Evolutionary conservation across 2,888 invertebrate species (phyloP).

Genomic region (Limnephilus rhombicus): DNA sequence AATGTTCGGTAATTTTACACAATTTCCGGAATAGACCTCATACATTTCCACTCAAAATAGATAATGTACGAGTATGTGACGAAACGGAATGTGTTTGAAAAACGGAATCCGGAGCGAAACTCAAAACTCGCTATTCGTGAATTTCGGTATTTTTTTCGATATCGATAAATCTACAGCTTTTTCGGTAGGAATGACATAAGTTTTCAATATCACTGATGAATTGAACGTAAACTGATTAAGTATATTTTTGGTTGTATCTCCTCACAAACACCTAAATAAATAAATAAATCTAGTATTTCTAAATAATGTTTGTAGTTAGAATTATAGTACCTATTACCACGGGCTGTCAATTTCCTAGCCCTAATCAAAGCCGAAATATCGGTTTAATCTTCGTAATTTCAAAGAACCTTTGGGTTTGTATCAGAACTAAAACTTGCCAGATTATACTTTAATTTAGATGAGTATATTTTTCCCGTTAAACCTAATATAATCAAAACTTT

Average conservation of each 20-base stretch:
- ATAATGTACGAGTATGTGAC: background rate
- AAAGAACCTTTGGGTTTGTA: background rate
- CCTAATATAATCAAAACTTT: background rate
- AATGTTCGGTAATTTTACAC: background rate
- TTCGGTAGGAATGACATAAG: too few species aligned
- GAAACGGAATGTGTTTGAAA: background rate
- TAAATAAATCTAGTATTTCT: too few species aligned
- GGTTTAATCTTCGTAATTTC: background rate
- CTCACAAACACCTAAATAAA: too few species aligned
- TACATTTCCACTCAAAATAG: background rate
- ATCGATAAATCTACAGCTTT: too few species aligned
- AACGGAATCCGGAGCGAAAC: too few species aligned
- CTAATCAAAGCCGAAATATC: background rate
- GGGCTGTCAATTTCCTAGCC: background rate
- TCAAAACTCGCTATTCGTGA: too few species aligned
- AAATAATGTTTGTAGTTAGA: too few species aligned
- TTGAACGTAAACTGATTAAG: too few species aligned
- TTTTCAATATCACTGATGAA: too few species aligned
- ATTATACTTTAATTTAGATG: background rate
- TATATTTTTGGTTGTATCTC: too few species aligned
- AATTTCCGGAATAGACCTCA: background rate
- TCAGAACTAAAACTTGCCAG: background rate
- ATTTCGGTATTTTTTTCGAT: too few species aligned
- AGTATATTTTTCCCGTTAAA: background rate
- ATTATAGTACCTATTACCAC: background rate